Conservation (phyloP, 2,888 invertebrate species). For the Drosophila nigricruria region DNA sequence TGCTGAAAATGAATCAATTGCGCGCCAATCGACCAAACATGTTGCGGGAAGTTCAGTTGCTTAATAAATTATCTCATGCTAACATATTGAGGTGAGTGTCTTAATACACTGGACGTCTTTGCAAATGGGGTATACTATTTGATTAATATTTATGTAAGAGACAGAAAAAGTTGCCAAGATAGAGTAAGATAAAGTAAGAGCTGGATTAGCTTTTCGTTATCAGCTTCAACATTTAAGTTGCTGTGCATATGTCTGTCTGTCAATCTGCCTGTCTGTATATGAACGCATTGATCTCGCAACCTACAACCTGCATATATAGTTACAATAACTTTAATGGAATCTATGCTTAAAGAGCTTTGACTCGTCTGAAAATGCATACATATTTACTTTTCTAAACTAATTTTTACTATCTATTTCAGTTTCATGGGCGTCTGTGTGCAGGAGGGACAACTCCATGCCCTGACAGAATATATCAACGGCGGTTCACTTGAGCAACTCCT, state of each 20-base stretch:
- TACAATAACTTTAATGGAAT: no score
- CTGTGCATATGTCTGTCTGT: not conserved
- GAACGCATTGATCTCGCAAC: no score
- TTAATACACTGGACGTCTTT: not conserved
- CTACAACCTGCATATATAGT: no score
- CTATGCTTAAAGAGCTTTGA: no score
- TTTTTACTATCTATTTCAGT: constrained; percentile 85
- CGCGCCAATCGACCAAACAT: constrained; percentile 97
- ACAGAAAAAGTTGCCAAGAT: not conserved
- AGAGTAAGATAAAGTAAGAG: not conserved
- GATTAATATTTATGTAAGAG: not conserved
- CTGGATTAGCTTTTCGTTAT: not conserved
- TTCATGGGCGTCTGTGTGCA: constrained; percentile 98
- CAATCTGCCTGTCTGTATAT: no score
- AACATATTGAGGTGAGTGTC: constrained; percentile 94
- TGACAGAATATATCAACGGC: constrained; percentile 98
- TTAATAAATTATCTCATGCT: constrained; percentile 97
- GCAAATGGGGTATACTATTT: not conserved
- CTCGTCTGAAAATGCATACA: no score
- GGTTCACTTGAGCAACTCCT: constrained; percentile 97
- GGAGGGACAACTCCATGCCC: constrained; percentile 97
- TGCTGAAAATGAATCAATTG: constrained; percentile 97
- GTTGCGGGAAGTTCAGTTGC: constrained; percentile 98
- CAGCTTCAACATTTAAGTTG: not conserved
- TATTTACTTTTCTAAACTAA: not conserved